Evolutionary conservation across 2,113 vertebrate genomes (phyloP).

Genomic region (Raja brachyura): DNA sequence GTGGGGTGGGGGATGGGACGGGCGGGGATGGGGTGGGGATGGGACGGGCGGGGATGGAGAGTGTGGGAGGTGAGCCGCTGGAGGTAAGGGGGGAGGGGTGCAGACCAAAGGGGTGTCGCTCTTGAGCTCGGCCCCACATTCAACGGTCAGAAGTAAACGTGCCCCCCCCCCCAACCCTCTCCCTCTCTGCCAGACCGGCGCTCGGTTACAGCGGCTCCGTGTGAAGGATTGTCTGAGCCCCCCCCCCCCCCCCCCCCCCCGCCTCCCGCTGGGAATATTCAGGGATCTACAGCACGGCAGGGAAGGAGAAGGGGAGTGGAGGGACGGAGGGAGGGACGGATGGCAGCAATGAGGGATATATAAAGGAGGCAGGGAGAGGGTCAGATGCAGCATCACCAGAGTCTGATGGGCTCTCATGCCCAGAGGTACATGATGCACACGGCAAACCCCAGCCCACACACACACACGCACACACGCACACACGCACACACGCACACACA

Average conservation of each 20-base stretch:
- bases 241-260: too few relatives aligned
- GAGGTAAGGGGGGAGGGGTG: not conserved
- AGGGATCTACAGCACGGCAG: not conserved
- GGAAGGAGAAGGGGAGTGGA: not conserved
- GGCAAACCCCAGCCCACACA: not conserved
- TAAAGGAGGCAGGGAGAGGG: not conserved
- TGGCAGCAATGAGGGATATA: not conserved
- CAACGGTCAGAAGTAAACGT: constrained; percentile 8
- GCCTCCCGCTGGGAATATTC: not conserved
- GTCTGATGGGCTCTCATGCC: not conserved
- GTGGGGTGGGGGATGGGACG: too few relatives aligned
- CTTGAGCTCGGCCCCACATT: constrained; percentile 1
- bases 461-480: not conserved
- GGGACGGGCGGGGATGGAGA: not conserved
- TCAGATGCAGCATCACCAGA: not conserved
- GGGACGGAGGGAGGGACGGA: too few relatives aligned
- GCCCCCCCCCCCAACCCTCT: not conserved
- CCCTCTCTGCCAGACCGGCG: not conserved
- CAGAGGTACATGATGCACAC: not conserved
- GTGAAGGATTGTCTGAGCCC: not conserved
- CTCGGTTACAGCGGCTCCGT: not conserved
- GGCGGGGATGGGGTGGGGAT: too few relatives aligned
- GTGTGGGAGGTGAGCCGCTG: not conserved
- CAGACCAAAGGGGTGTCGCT: not conserved
- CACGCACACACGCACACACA: too few relatives aligned